Percentiles rank a stretch among this genome's conserved stretches.
These are phyloP conservation scores for Gallirallus australis DNA, from an alignment of 2,797 vertebrate species.

Conservation along the genomic window DNA sequence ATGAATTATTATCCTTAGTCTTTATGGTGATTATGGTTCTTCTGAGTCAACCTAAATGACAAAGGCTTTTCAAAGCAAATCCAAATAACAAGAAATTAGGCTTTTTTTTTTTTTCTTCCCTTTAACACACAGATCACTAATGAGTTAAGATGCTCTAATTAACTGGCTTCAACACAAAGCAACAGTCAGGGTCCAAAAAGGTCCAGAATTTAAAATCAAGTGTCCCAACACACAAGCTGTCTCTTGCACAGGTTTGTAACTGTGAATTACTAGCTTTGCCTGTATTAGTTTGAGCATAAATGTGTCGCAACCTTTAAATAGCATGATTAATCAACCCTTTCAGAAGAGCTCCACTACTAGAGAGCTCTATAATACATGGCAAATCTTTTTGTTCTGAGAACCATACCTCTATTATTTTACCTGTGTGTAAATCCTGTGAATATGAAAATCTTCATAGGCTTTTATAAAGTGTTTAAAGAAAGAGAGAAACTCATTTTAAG, in stretches of 20 bases:
- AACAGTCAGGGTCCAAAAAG: not conserved
- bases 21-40: not conserved
- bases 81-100: not conserved
- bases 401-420: slow-evolving; percentile 12
- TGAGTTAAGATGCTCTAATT: not conserved
- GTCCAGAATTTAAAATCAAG: not conserved
- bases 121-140: not conserved
- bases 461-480: not conserved
- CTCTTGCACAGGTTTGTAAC: slow-evolving; percentile 1
- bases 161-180: not conserved
- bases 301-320: slow-evolving; percentile 40
- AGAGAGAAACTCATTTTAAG: not conserved
- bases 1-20: not conserved
- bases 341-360: not conserved
- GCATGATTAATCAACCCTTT: slow-evolving; percentile 56
- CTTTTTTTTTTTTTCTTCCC: not conserved
- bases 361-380: not conserved
- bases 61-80: not conserved
- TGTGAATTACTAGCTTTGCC: slow-evolving; percentile 22
- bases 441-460: slow-evolving; percentile 1
- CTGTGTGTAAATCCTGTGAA: not conserved
- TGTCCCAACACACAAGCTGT: not conserved
- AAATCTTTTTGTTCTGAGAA: slow-evolving; percentile 42
- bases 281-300: slow-evolving; percentile 34
- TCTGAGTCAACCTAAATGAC: not conserved